Conservation (phyloP, 2,888 invertebrate species). For the Dysmachus trigonus region DNA sequence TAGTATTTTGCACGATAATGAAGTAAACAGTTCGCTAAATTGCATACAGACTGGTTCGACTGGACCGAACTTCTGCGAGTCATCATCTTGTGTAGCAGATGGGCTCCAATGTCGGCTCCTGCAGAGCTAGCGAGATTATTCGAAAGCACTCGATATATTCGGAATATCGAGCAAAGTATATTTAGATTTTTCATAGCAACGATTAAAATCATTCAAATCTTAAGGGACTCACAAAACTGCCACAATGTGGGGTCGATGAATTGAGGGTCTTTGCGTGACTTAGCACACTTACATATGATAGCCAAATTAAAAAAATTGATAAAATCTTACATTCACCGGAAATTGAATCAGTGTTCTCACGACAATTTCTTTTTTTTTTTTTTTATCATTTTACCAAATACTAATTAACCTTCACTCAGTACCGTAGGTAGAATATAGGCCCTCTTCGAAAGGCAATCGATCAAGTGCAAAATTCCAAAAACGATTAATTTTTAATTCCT, state of each 20-base stretch:
- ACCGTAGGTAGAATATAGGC: no score
- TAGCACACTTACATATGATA: neutral
- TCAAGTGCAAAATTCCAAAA: no score
- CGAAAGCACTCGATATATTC: neutral
- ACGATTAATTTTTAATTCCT: no score
- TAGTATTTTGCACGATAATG: neutral
- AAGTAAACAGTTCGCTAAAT: neutral
- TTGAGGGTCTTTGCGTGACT: neutral
- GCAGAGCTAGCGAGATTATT: neutral
- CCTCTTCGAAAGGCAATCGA: no score
- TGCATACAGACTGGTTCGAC: neutral
- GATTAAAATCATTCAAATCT: neutral
- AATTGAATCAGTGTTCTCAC: neutral
- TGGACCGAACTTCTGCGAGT: neutral
- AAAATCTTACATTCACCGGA: neutral
- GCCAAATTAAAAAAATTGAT: neutral
- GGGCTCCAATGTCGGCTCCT: neutral
- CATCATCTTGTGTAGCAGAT: neutral
- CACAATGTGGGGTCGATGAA: neutral
- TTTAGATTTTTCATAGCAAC: neutral
- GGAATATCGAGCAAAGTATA: neutral
- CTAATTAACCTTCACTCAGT: no score
- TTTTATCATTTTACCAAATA: neutral
- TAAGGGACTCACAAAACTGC: neutral
- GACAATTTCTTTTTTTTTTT: neutral